Base-by-base conservation (phyloP, 2,888 invertebrate species). In the Bellardia pandia region DNA sequence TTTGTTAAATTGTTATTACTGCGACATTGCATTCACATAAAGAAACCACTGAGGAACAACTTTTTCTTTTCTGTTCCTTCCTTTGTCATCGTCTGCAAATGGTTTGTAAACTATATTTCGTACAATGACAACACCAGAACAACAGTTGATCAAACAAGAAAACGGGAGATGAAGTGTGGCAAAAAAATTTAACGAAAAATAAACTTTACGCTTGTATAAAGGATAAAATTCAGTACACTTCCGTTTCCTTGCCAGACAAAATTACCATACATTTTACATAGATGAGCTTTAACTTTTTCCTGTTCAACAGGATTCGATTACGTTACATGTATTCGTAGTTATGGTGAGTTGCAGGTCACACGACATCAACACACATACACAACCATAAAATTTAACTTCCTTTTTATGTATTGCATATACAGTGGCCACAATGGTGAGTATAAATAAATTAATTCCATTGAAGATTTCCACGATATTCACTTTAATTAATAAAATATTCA, bases 191-290 rank as follows among this genome's bases (percentile, higher is more conserved):
- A 6, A 45, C 45, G 42, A 42, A 37, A 42, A 56, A 64, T 48
- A 58, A 64, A 60, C 23, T 48, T 48, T 30, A 62, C 16, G 51
- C n/a, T 45, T 42, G 68, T 13, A 78, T 51, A 45, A 64, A 75
- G n/a, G 13, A 58, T 74, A 60, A 75, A 85, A 62, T 80, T 13
- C 60, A 42, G 40, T 75, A 68, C 66, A 77, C 74, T 74, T 81
- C 81, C 77, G 72, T 78, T 81, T 62, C 53, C 72, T 68, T 53
- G 51, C 30, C 42, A 66, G 64, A 6, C 76, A 71, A 14, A 16
- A 48, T 74, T 75, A 37, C 60, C 23, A 72, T 45, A n/a, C n/a
- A 40, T 72, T 45, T 45, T 58, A 58, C 45, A 48, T 33, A 45
- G 11, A 69, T 2, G 6, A 68, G 48, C 14, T 33, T 60, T 48